Evolutionary conservation across 2,113 vertebrate species (phyloP).

Genomic region (Etheostoma spectabile): DNA sequence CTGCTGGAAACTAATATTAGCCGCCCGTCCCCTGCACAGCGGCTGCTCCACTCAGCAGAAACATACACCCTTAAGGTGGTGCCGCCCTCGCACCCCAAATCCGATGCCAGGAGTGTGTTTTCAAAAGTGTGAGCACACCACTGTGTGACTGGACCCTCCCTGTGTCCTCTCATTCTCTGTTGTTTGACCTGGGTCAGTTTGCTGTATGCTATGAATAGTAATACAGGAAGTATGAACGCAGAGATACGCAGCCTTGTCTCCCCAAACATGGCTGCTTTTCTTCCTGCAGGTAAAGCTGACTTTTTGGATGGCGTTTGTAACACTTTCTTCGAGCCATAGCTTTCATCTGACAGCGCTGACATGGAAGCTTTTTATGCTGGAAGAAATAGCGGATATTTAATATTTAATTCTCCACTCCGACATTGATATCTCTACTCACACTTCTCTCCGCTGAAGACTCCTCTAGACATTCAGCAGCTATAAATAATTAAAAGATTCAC

Average conservation of each 20-base stretch:
- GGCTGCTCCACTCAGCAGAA: constrained; percentile 5
- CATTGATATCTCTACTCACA: constrained; percentile 33
- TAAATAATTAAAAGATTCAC: constrained; percentile 51
- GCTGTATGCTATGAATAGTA: not conserved
- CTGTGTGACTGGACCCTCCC: not conserved
- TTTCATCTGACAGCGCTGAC: constrained; percentile 21
- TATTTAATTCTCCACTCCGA: constrained; percentile 51
- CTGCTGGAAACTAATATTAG: not conserved
- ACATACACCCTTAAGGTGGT: constrained; percentile 15
- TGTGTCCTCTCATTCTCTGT: not conserved
- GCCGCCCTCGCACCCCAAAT: not conserved
- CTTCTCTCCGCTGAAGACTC: constrained; percentile 26
- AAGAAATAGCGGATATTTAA: constrained; percentile 46
- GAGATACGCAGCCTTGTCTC: not conserved
- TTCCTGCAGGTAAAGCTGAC: not conserved
- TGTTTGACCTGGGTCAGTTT: not conserved
- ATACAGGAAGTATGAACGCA: not conserved
- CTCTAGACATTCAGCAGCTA: constrained; percentile 20
- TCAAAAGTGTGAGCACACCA: constrained; percentile 9
- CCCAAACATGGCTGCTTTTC: not conserved
- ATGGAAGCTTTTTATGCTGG: constrained; percentile 5
- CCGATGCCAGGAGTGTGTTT: constrained; percentile 23
- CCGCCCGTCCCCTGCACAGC: not conserved
- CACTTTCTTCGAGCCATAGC: not conserved
- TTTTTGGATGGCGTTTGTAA: not conserved